Evolutionary conservation across 2,797 vertebrate species (phyloP), one percentile per base, ranked within the genome.

Genomic region (Borostomias antarcticus): DNA sequence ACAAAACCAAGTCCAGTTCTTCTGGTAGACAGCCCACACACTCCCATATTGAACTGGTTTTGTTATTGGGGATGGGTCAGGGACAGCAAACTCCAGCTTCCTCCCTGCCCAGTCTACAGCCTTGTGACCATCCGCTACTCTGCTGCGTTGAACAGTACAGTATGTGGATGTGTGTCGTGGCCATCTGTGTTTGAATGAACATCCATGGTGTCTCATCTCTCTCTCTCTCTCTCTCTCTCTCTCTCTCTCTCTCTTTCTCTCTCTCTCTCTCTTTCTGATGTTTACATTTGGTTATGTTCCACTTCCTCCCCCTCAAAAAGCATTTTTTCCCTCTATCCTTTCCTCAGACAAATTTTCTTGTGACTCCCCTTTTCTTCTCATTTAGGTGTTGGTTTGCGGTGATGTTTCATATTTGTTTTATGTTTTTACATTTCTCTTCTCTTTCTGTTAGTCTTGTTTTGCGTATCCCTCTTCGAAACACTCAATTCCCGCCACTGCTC

Each of bases 21-120:
- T 13, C 2, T 45, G 3, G 2, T 19, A 21, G 6, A 33, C 4
- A 8, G 17, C 1, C 13, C 8, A 17, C 3, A 28, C 3, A 5
- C 26, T 47, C 19, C 19, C 19, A 37, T 32, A 71, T 4, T 32
- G n/a, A 33, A 57, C 13, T 61, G 33, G 26, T 57, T 67, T 74
- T 72, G 65, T 53, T 62, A 69, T 82, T 79, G 37, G 80, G 73
- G 77, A 53, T 80, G 85, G 82, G 75, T 75, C 69, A 51, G 68
- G 59, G 32, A 64, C 71, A 69, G 62, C 74, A 68, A 75, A 78
- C 65, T 52, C 48, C 23, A 72, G 21, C 48, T 25, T 53, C 51
- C 23, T 65, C 54, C 71, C 58, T 70, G 64, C 76, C 45, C 45
- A 67, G 62, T 64, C 63, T 30, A 40, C 63, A 68, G 54, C 62